phyloP scores from a whole-genome alignment of 1,140 invertebrate genomes.

The Aethina tumida region DNA sequence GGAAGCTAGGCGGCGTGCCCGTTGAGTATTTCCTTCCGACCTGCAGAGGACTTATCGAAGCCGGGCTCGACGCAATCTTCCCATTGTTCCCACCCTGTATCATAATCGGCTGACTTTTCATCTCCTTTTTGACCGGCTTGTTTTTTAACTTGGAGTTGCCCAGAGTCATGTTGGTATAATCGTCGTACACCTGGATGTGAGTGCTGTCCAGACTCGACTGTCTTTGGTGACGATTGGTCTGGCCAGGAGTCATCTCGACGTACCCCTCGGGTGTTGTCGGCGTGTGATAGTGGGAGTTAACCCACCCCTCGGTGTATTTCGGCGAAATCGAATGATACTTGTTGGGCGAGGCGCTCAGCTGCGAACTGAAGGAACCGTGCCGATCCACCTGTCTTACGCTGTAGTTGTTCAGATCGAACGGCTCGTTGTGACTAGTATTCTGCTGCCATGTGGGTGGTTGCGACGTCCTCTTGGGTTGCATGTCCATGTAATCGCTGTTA shows the following conservation, averaged over 20 bases:
- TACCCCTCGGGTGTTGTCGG: constrained; percentile 41
- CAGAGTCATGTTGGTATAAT: constrained; percentile 35
- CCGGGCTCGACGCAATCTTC: constrained; percentile 14
- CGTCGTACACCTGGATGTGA: constrained; percentile 26
- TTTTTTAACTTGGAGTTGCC: constrained; percentile 16
- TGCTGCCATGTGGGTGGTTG: constrained; percentile 12
- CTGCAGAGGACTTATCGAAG: constrained; percentile 13
- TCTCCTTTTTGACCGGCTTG: constrained; percentile 35
- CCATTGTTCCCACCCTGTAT: constrained; percentile 37
- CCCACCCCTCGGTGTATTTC: constrained; percentile 6
- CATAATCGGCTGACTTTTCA: constrained; percentile 44
- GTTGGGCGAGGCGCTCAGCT: constrained; percentile 20
- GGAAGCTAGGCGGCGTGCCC: constrained; percentile 36
- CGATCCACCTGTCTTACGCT: constrained; percentile 35
- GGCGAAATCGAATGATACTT: constrained; percentile 3
- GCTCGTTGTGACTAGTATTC: constrained; percentile 18
- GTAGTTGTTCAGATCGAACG: constrained; percentile 23
- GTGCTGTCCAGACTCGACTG: constrained; percentile 27
- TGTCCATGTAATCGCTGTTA: constrained; percentile 37
- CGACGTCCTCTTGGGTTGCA: constrained; percentile 24
- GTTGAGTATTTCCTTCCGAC: constrained; percentile 31
- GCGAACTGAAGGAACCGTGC: constrained; percentile 29
- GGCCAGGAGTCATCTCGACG: constrained; percentile 46
- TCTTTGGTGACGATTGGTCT: constrained; percentile 19
- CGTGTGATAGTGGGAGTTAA: constrained; percentile 3